Evolutionary conservation across 2,797 vertebrate species (phyloP).

Genomic region (Acrocephalus scirpaceus): DNA sequence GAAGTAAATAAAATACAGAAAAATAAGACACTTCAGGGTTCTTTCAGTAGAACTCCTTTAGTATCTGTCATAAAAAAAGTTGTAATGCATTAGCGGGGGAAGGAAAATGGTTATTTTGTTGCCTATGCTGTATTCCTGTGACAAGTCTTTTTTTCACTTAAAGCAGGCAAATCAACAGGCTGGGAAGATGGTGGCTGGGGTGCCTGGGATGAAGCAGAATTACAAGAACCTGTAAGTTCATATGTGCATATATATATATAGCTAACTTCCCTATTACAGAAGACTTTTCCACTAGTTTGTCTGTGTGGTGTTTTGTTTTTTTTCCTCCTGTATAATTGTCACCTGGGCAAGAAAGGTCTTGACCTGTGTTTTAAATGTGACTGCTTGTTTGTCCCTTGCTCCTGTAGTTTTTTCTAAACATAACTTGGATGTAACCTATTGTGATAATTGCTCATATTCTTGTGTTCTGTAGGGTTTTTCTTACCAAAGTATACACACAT

Average conservation of each 20-base stretch:
- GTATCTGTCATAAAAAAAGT: not conserved
- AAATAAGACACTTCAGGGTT: not conserved
- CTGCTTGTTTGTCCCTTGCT: not conserved
- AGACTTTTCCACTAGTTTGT: not conserved
- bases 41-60: not conserved
- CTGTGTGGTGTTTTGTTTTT: not conserved
- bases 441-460: not conserved
- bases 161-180: constrained; percentile 83
- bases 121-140: not conserved
- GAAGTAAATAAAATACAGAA: not conserved
- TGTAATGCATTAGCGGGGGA: not conserved
- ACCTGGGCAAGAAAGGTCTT: not conserved
- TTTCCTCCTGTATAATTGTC: not conserved
- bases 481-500: not conserved
- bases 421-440: not conserved
- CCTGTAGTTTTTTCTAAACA: not conserved
- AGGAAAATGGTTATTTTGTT: not conserved
- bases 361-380: not conserved
- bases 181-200: constrained; percentile 96
- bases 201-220: constrained; percentile 86
- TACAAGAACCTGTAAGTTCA: constrained; percentile 76
- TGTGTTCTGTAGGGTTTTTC: not conserved
- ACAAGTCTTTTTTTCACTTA: constrained; percentile 13
- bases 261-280: not conserved
- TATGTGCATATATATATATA: not conserved